Evolutionary conservation across 2,888 invertebrate genomes (phyloP).

Genomic region (Polyploca ridens): DNA sequence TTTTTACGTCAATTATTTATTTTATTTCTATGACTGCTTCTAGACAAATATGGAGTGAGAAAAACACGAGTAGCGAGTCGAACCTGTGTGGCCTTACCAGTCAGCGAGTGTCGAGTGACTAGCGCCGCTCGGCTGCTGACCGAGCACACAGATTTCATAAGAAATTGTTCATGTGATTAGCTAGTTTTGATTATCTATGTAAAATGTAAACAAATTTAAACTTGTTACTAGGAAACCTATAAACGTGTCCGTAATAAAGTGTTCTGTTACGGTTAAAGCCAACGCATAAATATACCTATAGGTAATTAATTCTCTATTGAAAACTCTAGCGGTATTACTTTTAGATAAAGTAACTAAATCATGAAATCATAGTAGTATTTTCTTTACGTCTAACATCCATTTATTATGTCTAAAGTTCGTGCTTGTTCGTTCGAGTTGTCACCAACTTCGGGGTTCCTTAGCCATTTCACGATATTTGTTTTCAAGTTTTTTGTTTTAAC

Average conservation of each 20-base stretch:
- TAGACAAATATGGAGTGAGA: conserved; percentile 54
- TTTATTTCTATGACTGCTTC: conserved; percentile 45
- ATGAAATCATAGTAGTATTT: too few relatives aligned
- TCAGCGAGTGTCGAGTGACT: conserved; percentile 65
- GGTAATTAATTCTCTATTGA: too few relatives aligned
- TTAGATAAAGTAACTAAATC: too few relatives aligned
- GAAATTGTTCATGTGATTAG: conserved; percentile 67
- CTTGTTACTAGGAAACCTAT: conserved; percentile 49
- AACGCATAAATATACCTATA: too few relatives aligned
- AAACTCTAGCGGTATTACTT: too few relatives aligned
- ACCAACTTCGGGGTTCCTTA: too few relatives aligned
- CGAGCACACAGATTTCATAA: conserved; percentile 61
- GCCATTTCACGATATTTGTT: too few relatives aligned
- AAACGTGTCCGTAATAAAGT: conserved; percentile 9
- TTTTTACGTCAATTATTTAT: conserved; percentile 52
- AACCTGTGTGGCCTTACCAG: conserved; percentile 58
- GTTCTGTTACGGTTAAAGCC: not conserved
- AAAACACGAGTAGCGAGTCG: conserved; percentile 50
- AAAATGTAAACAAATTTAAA: conserved; percentile 40
- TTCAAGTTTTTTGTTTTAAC: too few relatives aligned
- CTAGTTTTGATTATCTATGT: conserved; percentile 57
- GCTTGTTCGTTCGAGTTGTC: too few relatives aligned
- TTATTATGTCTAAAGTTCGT: too few relatives aligned
- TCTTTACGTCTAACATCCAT: too few relatives aligned
- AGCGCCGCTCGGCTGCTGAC: conserved; percentile 65